These are phyloP conservation scores for Apostichopus leukothele DNA, from an alignment of 53 echinoderm and acorn worm species.

Conservation along the genomic window DNA sequence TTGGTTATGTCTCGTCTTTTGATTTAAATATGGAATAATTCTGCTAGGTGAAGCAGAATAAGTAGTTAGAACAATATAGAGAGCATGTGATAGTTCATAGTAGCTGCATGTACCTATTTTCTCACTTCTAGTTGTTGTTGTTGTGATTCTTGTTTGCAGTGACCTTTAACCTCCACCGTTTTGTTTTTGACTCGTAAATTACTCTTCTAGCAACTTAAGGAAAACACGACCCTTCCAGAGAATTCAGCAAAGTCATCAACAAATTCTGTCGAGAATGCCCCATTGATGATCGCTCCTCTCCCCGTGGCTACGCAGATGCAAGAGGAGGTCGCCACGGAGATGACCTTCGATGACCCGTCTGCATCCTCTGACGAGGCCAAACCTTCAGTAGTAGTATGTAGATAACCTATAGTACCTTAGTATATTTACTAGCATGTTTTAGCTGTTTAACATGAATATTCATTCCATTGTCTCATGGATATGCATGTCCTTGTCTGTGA, in stretches of 20 bases:
- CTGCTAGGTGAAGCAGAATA: too few species aligned
- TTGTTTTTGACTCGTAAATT: constrained; percentile 7
- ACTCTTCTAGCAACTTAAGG: constrained; percentile 28
- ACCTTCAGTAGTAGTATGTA: constrained; percentile 35
- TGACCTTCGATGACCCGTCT: constrained; percentile 4
- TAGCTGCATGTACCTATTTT: neutral
- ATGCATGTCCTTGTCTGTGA: too few species aligned
- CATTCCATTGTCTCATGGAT: too few species aligned
- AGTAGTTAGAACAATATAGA: too few species aligned
- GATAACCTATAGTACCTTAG: neutral
- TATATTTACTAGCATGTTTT: too few species aligned
- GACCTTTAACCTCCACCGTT: constrained; percentile 18
- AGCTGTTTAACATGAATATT: too few species aligned
- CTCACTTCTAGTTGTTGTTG: neutral
- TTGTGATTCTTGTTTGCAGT: constrained; percentile 15
- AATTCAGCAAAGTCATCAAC: neutral
- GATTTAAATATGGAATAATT: too few species aligned
- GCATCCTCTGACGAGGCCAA: constrained; percentile 12
- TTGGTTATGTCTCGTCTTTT: too few species aligned
- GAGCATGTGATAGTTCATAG: too few species aligned
- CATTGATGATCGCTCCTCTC: neutral
- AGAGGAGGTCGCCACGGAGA: constrained; percentile 19
- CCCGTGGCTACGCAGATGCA: constrained; percentile 22
- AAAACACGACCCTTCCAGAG: neutral
- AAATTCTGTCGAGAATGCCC: neutral